phyloP scores from a whole-genome alignment of 2,888 invertebrate species.

The Keiferia lycopersicella region DNA sequence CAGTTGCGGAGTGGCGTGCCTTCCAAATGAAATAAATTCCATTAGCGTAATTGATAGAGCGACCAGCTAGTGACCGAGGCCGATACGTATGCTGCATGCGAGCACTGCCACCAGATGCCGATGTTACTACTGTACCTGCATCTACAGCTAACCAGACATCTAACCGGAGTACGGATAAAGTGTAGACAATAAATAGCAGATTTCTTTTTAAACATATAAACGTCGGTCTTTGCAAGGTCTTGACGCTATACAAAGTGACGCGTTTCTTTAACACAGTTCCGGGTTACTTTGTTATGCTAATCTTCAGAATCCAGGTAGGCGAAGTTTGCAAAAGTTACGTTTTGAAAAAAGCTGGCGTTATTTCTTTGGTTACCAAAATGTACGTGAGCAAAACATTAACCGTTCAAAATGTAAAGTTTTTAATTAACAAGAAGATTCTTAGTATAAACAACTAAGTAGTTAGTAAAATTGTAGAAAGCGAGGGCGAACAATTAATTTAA shows the following conservation, averaged over 20 bases:
- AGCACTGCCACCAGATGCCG: constrained; percentile 7
- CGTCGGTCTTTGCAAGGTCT: constrained; percentile 48
- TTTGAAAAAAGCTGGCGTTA: constrained; percentile 77
- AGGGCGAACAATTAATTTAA: constrained; percentile 19
- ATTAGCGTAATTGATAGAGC: constrained; percentile 72
- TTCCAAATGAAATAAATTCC: constrained; percentile 72
- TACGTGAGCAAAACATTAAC: constrained; percentile 5
- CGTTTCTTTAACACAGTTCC: constrained; percentile 71
- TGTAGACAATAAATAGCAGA: not conserved
- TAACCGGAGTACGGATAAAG: not conserved
- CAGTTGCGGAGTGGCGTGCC: constrained; percentile 39
- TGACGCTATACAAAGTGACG: constrained; percentile 61
- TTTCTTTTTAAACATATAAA: constrained; percentile 16
- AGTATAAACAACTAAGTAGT: constrained; percentile 16
- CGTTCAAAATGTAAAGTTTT: constrained; percentile 19
- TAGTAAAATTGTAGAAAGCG: constrained; percentile 20
- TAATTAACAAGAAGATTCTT: not conserved
- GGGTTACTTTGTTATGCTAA: constrained; percentile 80
- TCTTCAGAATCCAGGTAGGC: constrained; percentile 77
- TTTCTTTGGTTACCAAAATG: constrained; percentile 54
- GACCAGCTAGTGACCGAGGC: constrained; percentile 48
- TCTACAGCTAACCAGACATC: not conserved
- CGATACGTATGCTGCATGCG: constrained; percentile 37
- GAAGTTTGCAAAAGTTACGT: constrained; percentile 69
- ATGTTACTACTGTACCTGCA: not conserved